Evolutionary conservation across 1,140 invertebrate genomes (phyloP), one percentile per base, ranked within the genome.

Genomic region (Drosophila auraria): DNA sequence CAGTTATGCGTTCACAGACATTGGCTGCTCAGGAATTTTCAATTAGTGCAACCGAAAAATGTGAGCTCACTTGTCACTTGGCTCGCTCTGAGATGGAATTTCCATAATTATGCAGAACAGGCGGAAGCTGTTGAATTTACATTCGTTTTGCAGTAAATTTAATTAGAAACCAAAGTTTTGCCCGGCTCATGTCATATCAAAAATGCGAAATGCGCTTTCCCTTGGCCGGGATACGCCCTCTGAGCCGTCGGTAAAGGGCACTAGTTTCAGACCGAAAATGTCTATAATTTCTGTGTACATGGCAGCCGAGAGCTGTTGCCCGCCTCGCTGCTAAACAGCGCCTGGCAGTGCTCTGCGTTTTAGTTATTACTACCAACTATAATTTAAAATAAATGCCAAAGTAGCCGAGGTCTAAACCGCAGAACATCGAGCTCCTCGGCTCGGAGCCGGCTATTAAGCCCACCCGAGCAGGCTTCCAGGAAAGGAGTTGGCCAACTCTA

Each of bases 321-420:
- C 47, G 4, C 8, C 23, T 17, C 44, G 45, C 30, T 53, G 30
- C 40, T 30, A 14, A 25, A 14, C 49, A 17, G 42, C 40, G 25
- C 45, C 71, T 4, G 15, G 30, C 50, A 15, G 49, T 47, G 40
- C 47, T 50, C 68, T 87, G 77, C 80, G 83, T 86, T 83, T 87
- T 87, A 87, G 83, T 87, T 87, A 87, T 87, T 87, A 87, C 83
- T 80, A 75, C 83, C 47, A 87, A 87, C 83, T 87, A 87, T 87
- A 87, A 87, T 87, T 87, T 89, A 87, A 87, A 87, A 87, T 89
- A 87, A 87, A 87, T 87, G 84, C 84, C 83, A 89, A 87, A 87
- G 83, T 87, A 87, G 84, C 84, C 83, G 62, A 49, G 74, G 76
- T 80, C 83, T 83, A 87, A 87, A 73, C 84, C 84, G 72, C 83